A percentile compares a stretch with the other conserved stretches of the same genome.
Conservation (phyloP, 2,797 vertebrate genomes). For the Ibycter americanus region DNA sequence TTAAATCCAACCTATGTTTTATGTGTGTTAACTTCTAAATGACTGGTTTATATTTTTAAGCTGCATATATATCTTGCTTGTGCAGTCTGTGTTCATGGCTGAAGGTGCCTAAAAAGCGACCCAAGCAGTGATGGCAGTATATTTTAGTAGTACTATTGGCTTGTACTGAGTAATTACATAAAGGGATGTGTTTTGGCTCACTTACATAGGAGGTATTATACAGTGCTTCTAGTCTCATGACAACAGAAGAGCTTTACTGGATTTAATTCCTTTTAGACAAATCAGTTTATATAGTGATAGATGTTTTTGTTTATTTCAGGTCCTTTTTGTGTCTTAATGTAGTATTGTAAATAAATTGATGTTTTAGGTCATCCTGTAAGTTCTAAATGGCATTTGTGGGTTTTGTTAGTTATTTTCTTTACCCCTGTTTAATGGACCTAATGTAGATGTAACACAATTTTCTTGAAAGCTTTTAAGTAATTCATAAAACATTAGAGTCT, state of each 20-base stretch:
- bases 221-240: rapidly evolving
- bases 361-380: neutral
- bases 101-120: neutral
- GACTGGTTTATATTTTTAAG: neutral
- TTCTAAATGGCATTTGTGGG: neutral
- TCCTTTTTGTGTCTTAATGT: neutral
- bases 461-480: neutral
- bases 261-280: neutral
- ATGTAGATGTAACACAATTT: neutral
- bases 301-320: neutral
- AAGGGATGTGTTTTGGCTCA: neutral
- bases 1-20: neutral
- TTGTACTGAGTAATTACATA: rapidly evolving
- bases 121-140: neutral
- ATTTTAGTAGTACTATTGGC: neutral
- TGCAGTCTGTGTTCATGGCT: rapidly evolving
- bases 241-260: neutral
- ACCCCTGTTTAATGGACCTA: neutral
- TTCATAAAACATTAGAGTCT: neutral
- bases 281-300: neutral
- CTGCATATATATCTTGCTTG: rapidly evolving
- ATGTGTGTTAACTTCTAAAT: neutral
- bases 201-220: neutral
- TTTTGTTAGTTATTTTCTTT: neutral
- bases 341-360: neutral